phyloP scores from a whole-genome alignment of 2,888 invertebrate species.

The Malachius bipustulatus region DNA sequence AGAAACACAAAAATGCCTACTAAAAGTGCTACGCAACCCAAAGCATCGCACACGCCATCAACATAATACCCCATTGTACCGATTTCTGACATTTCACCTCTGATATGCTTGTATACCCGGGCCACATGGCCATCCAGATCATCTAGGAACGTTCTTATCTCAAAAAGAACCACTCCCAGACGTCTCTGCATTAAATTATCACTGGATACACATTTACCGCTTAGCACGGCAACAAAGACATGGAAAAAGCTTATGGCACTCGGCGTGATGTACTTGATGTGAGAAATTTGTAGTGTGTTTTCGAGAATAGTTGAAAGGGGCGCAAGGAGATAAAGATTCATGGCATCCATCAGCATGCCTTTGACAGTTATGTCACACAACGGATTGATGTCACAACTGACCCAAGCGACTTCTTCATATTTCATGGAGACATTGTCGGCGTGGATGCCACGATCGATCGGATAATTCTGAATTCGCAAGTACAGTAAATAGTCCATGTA shows the following conservation, averaged over 20 bases:
- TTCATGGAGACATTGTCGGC: constrained; percentile 27
- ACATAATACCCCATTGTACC: constrained; percentile 70
- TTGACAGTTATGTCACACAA: constrained; percentile 74
- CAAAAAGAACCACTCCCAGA: constrained; percentile 64
- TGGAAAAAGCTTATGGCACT: constrained; percentile 75
- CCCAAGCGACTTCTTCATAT: constrained; percentile 46
- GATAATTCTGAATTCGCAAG: constrained; percentile 57
- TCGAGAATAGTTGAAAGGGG: constrained; percentile 68
- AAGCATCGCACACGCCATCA: constrained; percentile 69
- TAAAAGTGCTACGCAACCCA: constrained; percentile 62
- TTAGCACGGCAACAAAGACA: constrained; percentile 59
- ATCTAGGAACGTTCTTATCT: constrained; percentile 71
- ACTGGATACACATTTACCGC: constrained; percentile 64
- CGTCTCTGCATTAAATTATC: constrained; percentile 60
- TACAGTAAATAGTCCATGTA: constrained; percentile 64
- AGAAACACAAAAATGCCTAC: constrained; percentile 57
- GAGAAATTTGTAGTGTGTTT: constrained; percentile 39
- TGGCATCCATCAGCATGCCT: constrained; percentile 68
- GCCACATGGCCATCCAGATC: constrained; percentile 81
- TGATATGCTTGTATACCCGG: constrained; percentile 59
- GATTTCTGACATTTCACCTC: constrained; percentile 69
- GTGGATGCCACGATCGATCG: constrained; percentile 42
- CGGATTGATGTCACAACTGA: constrained; percentile 54
- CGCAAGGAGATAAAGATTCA: constrained; percentile 72
- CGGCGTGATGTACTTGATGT: constrained; percentile 53